Conservation (phyloP, 1,140 invertebrate genomes). For the Pseudomyrmex pallidus region DNA sequence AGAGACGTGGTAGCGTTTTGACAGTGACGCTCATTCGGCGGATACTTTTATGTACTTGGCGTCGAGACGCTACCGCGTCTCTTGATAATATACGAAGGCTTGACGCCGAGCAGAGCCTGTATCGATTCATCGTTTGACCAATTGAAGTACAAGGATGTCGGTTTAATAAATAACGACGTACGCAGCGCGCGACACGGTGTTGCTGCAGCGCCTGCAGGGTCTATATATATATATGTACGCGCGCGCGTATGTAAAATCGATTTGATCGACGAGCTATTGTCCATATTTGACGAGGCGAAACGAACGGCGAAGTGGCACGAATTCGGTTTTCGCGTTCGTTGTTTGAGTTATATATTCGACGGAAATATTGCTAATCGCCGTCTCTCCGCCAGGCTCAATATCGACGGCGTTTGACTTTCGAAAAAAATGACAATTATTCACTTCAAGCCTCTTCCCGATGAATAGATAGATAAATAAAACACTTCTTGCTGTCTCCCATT, state of each 20-base stretch:
- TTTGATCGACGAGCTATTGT: slow-evolving; percentile 62
- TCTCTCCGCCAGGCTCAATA: slow-evolving; percentile 46
- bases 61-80: no score
- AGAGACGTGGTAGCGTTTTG: no score
- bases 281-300: slow-evolving; percentile 67
- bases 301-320: slow-evolving; percentile 53
- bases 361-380: slow-evolving; percentile 58
- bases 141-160: slow-evolving; percentile 73
- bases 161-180: slow-evolving; percentile 79
- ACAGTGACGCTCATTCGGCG: no score
- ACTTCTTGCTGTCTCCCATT: neutral
- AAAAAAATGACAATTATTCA: slow-evolving; percentile 44
- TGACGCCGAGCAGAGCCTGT: slow-evolving; percentile 37
- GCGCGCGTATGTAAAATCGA: slow-evolving; percentile 63
- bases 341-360: slow-evolving; percentile 56
- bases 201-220: slow-evolving; percentile 66
- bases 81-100: neutral
- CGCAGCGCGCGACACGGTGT: slow-evolving; percentile 74
- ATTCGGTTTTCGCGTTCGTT: slow-evolving; percentile 61
- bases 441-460: slow-evolving; percentile 1
- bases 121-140: slow-evolving; percentile 76
- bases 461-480: slow-evolving; percentile 3
- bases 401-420: slow-evolving; percentile 47
- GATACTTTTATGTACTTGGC: no score
- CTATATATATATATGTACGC: neutral